These are phyloP conservation scores for Heliangelus exortis DNA, from an alignment of 2,797 vertebrate species.

Conservation along the genomic window DNA sequence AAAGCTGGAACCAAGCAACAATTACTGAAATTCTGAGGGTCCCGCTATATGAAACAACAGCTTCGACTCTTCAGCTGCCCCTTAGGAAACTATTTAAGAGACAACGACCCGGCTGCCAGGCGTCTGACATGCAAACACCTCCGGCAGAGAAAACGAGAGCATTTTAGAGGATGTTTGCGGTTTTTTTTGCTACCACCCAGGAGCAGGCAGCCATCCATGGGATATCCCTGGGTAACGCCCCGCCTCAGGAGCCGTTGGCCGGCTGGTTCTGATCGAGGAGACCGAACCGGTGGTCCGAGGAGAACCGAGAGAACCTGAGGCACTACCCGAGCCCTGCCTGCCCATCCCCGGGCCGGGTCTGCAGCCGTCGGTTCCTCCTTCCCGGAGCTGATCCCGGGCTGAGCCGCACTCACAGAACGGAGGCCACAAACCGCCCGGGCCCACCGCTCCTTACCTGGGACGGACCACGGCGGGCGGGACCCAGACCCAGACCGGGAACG, in stretches of 20 bases:
- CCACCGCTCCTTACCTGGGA: background rate
- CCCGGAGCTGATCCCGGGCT: no score
- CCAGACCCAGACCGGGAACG: no score
- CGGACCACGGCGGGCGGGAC: background rate
- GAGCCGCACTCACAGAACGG: no score
- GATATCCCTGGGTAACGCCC: no score
- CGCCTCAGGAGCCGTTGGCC: background rate
- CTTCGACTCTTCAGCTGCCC: fast-evolving
- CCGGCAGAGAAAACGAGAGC: fast-evolving
- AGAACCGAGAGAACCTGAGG: no score
- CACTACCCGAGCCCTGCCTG: fast-evolving
- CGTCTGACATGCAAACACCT: fast-evolving
- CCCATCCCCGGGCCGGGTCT: background rate
- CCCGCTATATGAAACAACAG: fast-evolving
- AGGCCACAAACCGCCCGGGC: background rate
- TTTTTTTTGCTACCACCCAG: fast-evolving
- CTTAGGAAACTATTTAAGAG: fast-evolving
- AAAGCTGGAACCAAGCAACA: background rate
- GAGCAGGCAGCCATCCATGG: background rate
- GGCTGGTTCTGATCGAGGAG: no score
- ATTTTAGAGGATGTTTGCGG: fast-evolving
- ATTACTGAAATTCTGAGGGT: background rate
- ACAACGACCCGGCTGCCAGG: fast-evolving
- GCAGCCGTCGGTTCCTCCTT: background rate
- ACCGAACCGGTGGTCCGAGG: background rate